Evolutionary conservation across 2,797 vertebrate genomes (phyloP).

Genomic region (Paramormyrops hopkinsi): DNA sequence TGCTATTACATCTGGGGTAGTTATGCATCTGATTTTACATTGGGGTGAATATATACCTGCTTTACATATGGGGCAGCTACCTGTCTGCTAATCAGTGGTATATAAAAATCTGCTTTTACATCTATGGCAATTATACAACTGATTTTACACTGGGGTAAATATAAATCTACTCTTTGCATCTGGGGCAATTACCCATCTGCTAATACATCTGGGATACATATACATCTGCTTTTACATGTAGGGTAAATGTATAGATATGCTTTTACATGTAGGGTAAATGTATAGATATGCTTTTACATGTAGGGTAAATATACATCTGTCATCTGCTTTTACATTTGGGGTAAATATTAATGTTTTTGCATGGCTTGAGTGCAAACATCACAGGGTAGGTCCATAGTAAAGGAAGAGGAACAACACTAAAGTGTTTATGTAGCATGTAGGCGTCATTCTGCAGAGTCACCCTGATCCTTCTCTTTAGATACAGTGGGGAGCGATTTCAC

Average conservation of each 20-base stretch:
- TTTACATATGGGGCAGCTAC: not conserved
- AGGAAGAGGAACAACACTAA: not conserved
- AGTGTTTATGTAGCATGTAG: not conserved
- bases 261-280: not conserved
- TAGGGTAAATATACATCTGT: not conserved
- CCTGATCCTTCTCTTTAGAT: not conserved
- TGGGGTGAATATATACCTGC: not conserved
- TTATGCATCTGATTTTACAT: not conserved
- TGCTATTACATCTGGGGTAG: not conserved
- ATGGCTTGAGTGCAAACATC: not conserved
- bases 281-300: not conserved
- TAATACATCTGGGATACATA: not conserved
- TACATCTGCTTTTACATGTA: not conserved
- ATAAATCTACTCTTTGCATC: not conserved
- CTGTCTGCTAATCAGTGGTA: not conserved
- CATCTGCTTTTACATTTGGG: not conserved
- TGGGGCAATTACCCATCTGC: not conserved
- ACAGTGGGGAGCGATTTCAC: not conserved
- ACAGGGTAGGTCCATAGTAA: not conserved
- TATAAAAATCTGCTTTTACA: not conserved
- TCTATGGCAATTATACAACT: not conserved
- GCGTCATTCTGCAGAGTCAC: not conserved
- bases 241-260: not conserved
- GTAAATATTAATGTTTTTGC: not conserved
- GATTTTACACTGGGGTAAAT: not conserved